These are phyloP conservation scores for Temnothorax ravouxi DNA, from an alignment of 2,888 invertebrate genomes.

Conservation along the genomic window DNA sequence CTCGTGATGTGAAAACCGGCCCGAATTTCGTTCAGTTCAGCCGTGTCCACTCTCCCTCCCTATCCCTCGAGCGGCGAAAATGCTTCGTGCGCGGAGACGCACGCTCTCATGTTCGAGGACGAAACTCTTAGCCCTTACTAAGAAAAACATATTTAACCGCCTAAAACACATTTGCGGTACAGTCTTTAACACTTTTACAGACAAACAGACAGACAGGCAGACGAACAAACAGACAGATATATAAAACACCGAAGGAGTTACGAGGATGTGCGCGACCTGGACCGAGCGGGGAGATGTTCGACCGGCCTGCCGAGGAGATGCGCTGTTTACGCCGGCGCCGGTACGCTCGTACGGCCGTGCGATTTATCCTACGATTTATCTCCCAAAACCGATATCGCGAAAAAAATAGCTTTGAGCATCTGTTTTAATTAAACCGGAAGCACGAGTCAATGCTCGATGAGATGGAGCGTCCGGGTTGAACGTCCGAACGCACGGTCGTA, in stretches of 20 bases:
- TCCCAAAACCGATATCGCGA: background rate
- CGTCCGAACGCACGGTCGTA: conserved; percentile 13
- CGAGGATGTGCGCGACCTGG: conserved; percentile 27
- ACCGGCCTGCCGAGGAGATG: background rate
- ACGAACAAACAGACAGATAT: conserved; percentile 50
- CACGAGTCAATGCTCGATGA: conserved; percentile 20
- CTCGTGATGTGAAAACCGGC: conserved; percentile 63
- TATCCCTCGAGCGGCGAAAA: conserved; percentile 43
- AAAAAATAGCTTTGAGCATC: conserved; percentile 39
- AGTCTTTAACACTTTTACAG: conserved; percentile 48
- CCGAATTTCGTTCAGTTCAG: conserved; percentile 40
- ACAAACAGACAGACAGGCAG: conserved; percentile 47
- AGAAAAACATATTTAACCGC: conserved; percentile 52
- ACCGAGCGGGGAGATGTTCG: conserved; percentile 44
- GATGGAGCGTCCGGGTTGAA: conserved; percentile 7
- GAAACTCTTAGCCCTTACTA: conserved; percentile 35
- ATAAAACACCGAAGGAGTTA: conserved; percentile 51
- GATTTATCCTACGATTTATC: conserved; percentile 22
- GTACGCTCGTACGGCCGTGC: background rate
- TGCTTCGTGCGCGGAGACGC: conserved; percentile 25
- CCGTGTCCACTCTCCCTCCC: conserved; percentile 44
- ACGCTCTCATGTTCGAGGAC: conserved; percentile 40
- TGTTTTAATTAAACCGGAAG: conserved; percentile 27
- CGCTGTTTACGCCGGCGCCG: background rate
- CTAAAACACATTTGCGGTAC: conserved; percentile 45